Evolutionary conservation across 2,113 vertebrate genomes (phyloP).

Genomic region (Sisor rabdophorus): DNA sequence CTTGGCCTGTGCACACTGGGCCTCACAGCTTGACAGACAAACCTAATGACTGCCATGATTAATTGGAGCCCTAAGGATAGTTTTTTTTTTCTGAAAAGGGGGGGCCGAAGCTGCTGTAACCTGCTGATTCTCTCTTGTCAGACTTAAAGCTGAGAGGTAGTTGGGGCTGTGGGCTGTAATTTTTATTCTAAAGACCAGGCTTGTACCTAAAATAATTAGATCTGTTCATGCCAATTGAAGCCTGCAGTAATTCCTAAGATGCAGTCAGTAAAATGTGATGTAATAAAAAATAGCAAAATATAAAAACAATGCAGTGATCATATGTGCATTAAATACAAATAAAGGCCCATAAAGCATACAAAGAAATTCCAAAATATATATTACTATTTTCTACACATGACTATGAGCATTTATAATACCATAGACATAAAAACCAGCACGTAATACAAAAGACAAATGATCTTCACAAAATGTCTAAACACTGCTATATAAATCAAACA

Average conservation of each 20-base stretch:
- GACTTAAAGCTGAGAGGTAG: slow-evolving; percentile 24
- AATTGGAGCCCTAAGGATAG: slow-evolving; percentile 79
- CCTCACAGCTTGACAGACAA: slow-evolving; percentile 77
- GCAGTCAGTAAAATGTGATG: not conserved
- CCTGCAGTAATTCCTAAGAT: not conserved
- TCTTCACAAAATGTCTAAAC: slow-evolving; percentile 26
- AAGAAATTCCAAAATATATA: not conserved
- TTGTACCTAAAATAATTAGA: slow-evolving; percentile 27
- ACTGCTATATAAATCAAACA: slow-evolving; percentile 39
- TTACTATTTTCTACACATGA: slow-evolving; percentile 5
- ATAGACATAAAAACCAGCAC: slow-evolving; percentile 26
- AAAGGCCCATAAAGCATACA: not conserved
- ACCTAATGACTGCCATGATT: slow-evolving; percentile 83
- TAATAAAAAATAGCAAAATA: not conserved
- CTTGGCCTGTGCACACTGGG: slow-evolving; percentile 75
- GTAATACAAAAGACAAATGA: slow-evolving; percentile 25
- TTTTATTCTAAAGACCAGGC: slow-evolving; percentile 18
- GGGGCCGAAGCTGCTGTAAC: slow-evolving; percentile 73
- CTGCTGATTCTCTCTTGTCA: slow-evolving; percentile 72
- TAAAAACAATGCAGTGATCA: not conserved
- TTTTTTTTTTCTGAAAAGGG: slow-evolving; percentile 68
- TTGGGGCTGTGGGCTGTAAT: slow-evolving; percentile 12
- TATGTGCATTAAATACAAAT: not conserved
- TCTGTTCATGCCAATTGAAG: slow-evolving; percentile 1
- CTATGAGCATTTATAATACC: slow-evolving; percentile 24